Evolutionary conservation across 2,113 vertebrate genomes (phyloP).

Genomic region (Paraplagusia blochii): DNA sequence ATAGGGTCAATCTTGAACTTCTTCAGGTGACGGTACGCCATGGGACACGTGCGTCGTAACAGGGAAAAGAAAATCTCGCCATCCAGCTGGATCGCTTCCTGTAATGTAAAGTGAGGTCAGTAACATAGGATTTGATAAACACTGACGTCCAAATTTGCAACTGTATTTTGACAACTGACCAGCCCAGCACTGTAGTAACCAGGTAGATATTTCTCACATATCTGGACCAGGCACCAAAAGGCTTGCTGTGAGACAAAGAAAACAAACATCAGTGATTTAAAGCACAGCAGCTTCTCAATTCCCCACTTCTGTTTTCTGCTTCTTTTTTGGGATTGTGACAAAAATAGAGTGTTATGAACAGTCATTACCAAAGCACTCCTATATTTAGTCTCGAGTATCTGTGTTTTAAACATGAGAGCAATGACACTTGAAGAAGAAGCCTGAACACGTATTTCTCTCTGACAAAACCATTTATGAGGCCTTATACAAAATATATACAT

Average conservation of each 20-base stretch:
- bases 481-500: too few species aligned
- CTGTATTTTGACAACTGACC: conserved; percentile 72
- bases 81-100: conserved; percentile 92
- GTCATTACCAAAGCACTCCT: not conserved
- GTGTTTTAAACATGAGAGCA: not conserved
- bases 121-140: not conserved
- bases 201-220: conserved; percentile 89
- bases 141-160: not conserved
- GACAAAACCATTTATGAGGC: too few species aligned
- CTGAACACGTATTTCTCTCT: too few species aligned
- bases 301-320: not conserved
- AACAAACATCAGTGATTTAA: not conserved
- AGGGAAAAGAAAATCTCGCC: conserved; percentile 90
- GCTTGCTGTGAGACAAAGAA: conserved; percentile 80
- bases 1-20: conserved; percentile 90
- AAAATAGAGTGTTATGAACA: not conserved
- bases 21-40: conserved; percentile 88
- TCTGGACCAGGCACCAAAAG: conserved; percentile 93
- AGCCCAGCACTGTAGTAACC: conserved; percentile 92
- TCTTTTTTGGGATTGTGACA: not conserved
- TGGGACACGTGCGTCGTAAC: conserved; percentile 81
- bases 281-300: not conserved
- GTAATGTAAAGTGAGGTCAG: not conserved
- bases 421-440: too few species aligned
- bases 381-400: not conserved